Percentiles rank a stretch among this genome's conserved stretches.
These are phyloP conservation scores for Xanthia icteritia DNA, from an alignment of 2,888 invertebrate species.

Conservation along the genomic window DNA sequence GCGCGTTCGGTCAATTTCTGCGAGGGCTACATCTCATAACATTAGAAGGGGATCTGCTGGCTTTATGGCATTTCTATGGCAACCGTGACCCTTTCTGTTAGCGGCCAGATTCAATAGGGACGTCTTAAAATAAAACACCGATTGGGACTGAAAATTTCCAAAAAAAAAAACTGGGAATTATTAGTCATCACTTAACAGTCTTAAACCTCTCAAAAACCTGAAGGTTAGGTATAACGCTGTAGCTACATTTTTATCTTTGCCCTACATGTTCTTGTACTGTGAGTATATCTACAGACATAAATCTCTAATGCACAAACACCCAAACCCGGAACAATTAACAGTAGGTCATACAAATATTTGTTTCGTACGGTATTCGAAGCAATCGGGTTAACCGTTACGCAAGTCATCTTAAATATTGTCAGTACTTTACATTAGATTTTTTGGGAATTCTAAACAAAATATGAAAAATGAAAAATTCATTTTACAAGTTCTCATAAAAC, in stretches of 20 bases:
- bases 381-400: slow-evolving; percentile 9
- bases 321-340: slow-evolving; percentile 38
- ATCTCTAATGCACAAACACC: slow-evolving; percentile 30
- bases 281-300: slow-evolving; percentile 13
- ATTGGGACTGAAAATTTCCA: not conserved
- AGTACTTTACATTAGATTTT: not conserved
- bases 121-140: not conserved
- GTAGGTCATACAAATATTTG: slow-evolving; percentile 50
- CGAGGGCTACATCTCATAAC: slow-evolving; percentile 57
- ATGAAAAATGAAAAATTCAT: not conserved
- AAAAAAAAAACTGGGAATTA: no score
- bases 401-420: slow-evolving; percentile 7
- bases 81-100: slow-evolving; percentile 39
- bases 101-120: slow-evolving; percentile 29
- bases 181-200: not conserved
- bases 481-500: slow-evolving; percentile 9
- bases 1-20: slow-evolving; percentile 55
- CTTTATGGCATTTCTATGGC: slow-evolving; percentile 59
- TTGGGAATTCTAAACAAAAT: not conserved
- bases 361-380: slow-evolving; percentile 27
- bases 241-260: not conserved
- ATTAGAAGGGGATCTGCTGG: slow-evolving; percentile 56
- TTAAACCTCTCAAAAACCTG: not conserved
- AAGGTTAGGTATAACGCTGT: not conserved
- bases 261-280: not conserved